Percentiles rank a stretch among this genome's conserved stretches.
Evolutionary conservation across 2,888 invertebrate species (phyloP).

Genomic region (Erebia palarica): DNA sequence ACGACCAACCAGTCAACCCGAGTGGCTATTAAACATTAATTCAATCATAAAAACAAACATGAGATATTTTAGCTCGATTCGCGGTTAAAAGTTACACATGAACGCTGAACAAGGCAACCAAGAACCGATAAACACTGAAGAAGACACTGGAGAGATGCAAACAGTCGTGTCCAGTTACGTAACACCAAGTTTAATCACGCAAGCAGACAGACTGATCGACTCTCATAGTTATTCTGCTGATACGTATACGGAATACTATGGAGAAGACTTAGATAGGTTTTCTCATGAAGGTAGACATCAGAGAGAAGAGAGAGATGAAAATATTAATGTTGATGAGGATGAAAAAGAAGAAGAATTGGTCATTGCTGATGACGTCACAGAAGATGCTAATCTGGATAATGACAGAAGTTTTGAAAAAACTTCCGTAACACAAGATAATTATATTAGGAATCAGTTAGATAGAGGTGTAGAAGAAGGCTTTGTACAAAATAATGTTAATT

Average conservation of each 20-base stretch:
- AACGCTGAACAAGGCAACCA: constrained; percentile 53
- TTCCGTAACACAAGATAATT: constrained; percentile 24
- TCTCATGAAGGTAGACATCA: constrained; percentile 56
- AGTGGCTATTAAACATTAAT: constrained; percentile 68
- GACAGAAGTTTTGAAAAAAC: constrained; percentile 42
- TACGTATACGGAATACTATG: constrained; percentile 43
- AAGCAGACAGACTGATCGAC: constrained; percentile 54
- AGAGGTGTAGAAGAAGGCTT: constrained; percentile 43
- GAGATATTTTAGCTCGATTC: constrained; percentile 65
- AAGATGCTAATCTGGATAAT: constrained; percentile 32
- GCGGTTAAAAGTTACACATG: constrained; percentile 66
- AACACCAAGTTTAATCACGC: constrained; percentile 57
- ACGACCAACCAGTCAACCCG: constrained; percentile 56
- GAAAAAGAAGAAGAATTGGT: constrained; percentile 60
- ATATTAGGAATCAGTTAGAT: constrained; percentile 27
- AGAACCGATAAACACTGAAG: constrained; percentile 41
- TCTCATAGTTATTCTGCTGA: constrained; percentile 47
- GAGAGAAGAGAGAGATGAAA: constrained; percentile 49
- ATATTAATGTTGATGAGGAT: constrained; percentile 63
- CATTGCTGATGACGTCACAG: constrained; percentile 48
- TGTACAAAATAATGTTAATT: constrained; percentile 21
- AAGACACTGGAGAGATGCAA: constrained; percentile 67
- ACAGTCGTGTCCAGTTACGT: constrained; percentile 66
- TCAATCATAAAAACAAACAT: constrained; percentile 80
- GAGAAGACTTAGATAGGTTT: constrained; percentile 52